A percentile compares a stretch with the other conserved stretches of the same genome.
These are phyloP conservation scores for Hirundo rustica DNA, from an alignment of 2,797 vertebrate genomes.

Conservation along the genomic window DNA sequence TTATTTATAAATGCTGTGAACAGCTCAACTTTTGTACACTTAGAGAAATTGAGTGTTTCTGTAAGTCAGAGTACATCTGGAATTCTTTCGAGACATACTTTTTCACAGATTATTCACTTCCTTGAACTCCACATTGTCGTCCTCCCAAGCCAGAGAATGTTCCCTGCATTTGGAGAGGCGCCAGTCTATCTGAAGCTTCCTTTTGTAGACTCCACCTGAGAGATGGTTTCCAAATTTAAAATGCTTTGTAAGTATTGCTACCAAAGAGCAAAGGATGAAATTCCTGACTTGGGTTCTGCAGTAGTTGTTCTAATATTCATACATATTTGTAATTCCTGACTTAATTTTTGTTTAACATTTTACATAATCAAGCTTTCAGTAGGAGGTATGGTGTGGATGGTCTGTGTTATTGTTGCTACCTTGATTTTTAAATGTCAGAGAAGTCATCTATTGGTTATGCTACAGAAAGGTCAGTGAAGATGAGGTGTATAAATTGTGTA, in stretches of 20 bases:
- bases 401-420: slow-evolving; percentile 26
- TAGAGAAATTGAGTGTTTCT: background rate
- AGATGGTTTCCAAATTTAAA: background rate
- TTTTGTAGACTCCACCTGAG: background rate
- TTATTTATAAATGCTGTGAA: background rate
- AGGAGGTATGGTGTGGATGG: background rate
- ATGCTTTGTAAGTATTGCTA: background rate
- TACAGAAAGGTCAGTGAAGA: slow-evolving; percentile 59
- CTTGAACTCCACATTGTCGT: background rate
- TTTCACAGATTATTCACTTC: background rate
- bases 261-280: background rate
- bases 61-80: background rate
- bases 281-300: background rate
- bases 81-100: background rate
- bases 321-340: background rate
- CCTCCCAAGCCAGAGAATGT: background rate
- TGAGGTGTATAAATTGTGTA: slow-evolving; percentile 29
- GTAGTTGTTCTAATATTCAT: background rate
- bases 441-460: slow-evolving; percentile 35
- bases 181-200: background rate
- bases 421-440: slow-evolving; percentile 61
- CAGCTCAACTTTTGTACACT: background rate
- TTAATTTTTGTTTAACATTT: slow-evolving; percentile 53
- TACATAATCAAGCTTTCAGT: background rate
- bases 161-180: background rate